phyloP scores from a whole-genome alignment of 2,797 vertebrate genomes.

The Falco columbarius region DNA sequence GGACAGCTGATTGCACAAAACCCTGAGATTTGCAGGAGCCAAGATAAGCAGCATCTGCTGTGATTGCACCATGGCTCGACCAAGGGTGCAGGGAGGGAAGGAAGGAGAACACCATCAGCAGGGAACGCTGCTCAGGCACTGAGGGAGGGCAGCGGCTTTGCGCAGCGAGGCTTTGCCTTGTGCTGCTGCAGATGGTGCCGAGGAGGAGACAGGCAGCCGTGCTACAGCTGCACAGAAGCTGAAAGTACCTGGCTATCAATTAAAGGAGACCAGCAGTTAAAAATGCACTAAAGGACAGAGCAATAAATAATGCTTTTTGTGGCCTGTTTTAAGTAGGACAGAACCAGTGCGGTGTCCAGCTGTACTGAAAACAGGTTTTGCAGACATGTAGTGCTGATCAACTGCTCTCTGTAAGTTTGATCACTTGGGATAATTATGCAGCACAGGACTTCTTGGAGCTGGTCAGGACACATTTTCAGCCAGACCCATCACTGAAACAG shows the following conservation, averaged over 20 bases:
- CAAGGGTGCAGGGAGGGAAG: background rate
- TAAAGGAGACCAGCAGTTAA: background rate
- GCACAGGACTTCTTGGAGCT: background rate
- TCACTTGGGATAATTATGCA: background rate
- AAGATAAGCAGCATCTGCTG: background rate
- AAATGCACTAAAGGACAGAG: background rate
- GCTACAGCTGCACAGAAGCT: background rate
- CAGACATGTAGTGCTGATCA: background rate
- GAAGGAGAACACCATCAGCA: background rate
- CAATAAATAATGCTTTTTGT: background rate
- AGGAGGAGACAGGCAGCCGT: background rate
- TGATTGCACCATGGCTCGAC: background rate
- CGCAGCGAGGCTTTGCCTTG: background rate
- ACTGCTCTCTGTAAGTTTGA: background rate
- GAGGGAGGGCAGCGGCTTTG: background rate
- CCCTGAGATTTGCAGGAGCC: background rate
- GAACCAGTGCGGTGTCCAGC: background rate
- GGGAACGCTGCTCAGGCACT: background rate
- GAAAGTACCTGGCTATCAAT: rapidly evolving
- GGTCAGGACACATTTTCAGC: background rate
- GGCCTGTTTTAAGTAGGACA: background rate
- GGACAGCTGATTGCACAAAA: background rate
- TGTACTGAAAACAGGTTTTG: background rate
- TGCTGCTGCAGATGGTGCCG: background rate
- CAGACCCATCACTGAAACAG: background rate